Evolutionary conservation across 2,888 invertebrate genomes (phyloP).

Genomic region (Apotomis capreana): DNA sequence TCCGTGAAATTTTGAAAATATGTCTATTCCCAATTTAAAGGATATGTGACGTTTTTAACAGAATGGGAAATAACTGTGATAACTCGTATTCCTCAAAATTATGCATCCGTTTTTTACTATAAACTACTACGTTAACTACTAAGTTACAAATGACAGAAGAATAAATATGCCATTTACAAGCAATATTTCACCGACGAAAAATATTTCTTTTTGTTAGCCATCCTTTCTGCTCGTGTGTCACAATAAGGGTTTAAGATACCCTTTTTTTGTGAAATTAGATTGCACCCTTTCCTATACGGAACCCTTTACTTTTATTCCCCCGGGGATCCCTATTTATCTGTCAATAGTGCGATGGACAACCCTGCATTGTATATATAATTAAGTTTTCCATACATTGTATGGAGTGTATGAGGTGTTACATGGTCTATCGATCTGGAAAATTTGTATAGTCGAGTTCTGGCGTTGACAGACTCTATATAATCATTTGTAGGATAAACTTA

Average conservation of each 20-base stretch:
- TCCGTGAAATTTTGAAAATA: too few species aligned
- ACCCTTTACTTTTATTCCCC: slow-evolving; percentile 62
- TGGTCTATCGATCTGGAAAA: slow-evolving; percentile 14
- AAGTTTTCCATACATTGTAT: slow-evolving; percentile 54
- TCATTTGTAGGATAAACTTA: background rate
- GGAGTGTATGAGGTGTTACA: slow-evolving; percentile 14
- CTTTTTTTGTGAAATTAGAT: slow-evolving; percentile 77
- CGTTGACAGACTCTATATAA: background rate
- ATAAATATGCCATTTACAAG: background rate
- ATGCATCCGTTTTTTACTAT: too few species aligned
- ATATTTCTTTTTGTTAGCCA: slow-evolving; percentile 20
- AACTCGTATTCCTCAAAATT: too few species aligned
- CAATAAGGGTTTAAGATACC: slow-evolving; percentile 63
- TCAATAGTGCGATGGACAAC: slow-evolving; percentile 59
- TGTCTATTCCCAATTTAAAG: too few species aligned
- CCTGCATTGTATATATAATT: slow-evolving; percentile 61
- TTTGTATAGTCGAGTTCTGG: background rate
- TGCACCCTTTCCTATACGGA: slow-evolving; percentile 65
- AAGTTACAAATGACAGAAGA: too few species aligned
- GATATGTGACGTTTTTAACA: too few species aligned
- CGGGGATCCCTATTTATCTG: slow-evolving; percentile 55
- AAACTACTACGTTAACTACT: too few species aligned
- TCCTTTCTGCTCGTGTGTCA: slow-evolving; percentile 54
- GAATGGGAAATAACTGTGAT: too few species aligned
- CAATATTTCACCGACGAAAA: background rate